phyloP scores from a whole-genome alignment of 2,113 vertebrate genomes.

The Gila orcuttii region DNA sequence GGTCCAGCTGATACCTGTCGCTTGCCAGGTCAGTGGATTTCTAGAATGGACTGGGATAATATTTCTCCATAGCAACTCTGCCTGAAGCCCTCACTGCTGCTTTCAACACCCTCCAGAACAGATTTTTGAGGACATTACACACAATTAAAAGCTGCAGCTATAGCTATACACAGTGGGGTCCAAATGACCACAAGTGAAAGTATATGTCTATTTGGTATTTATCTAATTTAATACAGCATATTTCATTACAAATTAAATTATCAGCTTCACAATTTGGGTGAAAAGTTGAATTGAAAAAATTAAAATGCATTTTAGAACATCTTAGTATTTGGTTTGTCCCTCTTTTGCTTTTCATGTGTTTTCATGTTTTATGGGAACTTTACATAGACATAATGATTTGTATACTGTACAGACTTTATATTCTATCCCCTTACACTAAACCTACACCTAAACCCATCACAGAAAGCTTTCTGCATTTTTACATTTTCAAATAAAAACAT shows the following conservation, averaged over 20 bases:
- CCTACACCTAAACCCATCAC: no score
- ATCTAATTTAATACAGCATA: neutral
- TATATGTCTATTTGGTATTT: neutral
- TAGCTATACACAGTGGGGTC: neutral
- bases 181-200: neutral
- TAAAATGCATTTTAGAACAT: neutral
- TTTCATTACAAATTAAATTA: neutral
- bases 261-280: neutral
- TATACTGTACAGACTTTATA: no score
- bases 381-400: no score
- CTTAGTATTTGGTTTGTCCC: no score
- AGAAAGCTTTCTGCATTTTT: no score
- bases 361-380: no score
- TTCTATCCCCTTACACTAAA: no score
- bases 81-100: neutral
- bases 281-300: neutral
- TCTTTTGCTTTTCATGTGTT: no score
- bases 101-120: neutral
- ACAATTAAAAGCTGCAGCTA: neutral
- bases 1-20: constrained; percentile 42
- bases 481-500: no score
- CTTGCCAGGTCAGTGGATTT: constrained; percentile 33
- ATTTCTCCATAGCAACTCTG: constrained; percentile 21
- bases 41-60: constrained; percentile 6
- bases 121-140: constrained; percentile 8